Evolutionary conservation across 2,888 invertebrate species (phyloP), one percentile per base, ranked within the genome.

Genomic region (Tortrix viridana): DNA sequence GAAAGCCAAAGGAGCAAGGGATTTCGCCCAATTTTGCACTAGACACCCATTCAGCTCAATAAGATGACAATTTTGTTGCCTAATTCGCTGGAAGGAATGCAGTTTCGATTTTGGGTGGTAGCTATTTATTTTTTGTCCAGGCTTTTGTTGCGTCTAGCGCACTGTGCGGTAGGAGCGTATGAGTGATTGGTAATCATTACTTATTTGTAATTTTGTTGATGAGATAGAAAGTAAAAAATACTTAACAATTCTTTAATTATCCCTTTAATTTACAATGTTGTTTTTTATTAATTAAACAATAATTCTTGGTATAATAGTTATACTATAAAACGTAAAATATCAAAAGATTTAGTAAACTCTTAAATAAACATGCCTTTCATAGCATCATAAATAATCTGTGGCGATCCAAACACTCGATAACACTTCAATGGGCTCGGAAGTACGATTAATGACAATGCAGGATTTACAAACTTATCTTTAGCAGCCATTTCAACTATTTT

Each of bases 1-100:
- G 84, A 68, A 79, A 71, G 66, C 67, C 71, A 74, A 72, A 70
- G 67, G 68, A 56, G 12, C 68, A 63, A 70, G 73, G 70, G 62
- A 62, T 64, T 65, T 70, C 72, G 67, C 67, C 74, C 73, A 77
- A 62, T 73, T 79, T 79, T 79, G 79, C 72, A 76, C 69, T 74
- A 66, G 64, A 18, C 57, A 48, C 48, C 48, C 44, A 61, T 65
- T 65, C 55, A 53, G 55, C 41, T 44, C 50, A 56, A 38, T 64
- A 63, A 65, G 53, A 65, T 53, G 63, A 58, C 53, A 66, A 63
- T 63, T 56, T 58, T 41, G 37, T 46, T 23, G 32, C 20, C 32
- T 63, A 63, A 63, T 58, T 52, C 63, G 4, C 47, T 53, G 52
- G 58, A 63, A 63, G 47, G 53, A 63, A 58, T 63, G 58, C 52